Base-by-base conservation (phyloP, 2,888 invertebrate species). In the Galeruca laticollis region DNA sequence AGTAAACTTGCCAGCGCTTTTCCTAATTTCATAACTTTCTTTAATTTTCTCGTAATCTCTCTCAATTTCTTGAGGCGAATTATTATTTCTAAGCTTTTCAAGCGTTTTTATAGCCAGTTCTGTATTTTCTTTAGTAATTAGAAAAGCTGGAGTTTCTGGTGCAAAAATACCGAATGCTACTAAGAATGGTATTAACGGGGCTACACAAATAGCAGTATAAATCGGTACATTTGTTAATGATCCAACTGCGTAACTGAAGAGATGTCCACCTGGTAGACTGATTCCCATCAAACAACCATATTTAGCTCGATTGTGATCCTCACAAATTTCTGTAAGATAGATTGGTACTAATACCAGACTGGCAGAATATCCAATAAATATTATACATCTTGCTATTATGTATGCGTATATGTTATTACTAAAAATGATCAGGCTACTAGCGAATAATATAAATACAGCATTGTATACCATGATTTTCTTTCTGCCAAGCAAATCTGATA, bases 211-310 rank as follows among this genome's bases (percentile, higher is more conserved):
- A 1, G 37, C 21, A 11, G 52, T 52, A 21, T 37, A 62, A n/a
- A 51, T 21, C 52, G 20, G 15, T 62, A 62, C 10, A 37, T 6
- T 51, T 13, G 37, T 18, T n/a, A 37, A 2, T 15, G 56, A 18
- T 35, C 56, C 56, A 11, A 35, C 2, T 6, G 33, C 56, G 10
- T 57, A 57, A 11, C 33, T 33, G 18, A 33, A 57, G 6, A 57
- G 56, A 31, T 33, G 35, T 35, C 56, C 56, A 8, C 18, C 35
- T n/a, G 56, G 56, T 35, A 57, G 1, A 35, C 18, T 31, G 11
- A 57, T n/a, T 1, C 56, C 56, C 56, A 57, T 57, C 33, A 57
- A 57, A 57, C 56, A 57, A 9, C 56, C 56, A 31, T 33, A 57
- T 57, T 57, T 57, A 11, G 31, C 31, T 57, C 56, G n/a, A 33